Evolutionary conservation across 2,888 invertebrate genomes (phyloP).

Genomic region (Spilosoma lubricipeda): DNA sequence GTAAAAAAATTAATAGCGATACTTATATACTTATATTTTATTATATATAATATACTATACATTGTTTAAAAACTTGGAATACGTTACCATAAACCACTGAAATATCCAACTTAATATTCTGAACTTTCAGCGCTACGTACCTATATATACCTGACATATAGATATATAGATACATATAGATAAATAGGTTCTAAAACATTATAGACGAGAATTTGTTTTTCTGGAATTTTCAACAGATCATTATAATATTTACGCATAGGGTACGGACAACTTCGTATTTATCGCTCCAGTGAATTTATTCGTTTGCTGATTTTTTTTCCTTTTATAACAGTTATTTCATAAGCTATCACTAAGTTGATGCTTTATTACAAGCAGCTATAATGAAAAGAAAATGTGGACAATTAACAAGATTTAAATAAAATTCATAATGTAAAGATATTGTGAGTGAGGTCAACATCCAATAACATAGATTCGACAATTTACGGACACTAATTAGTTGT

Average conservation of each 20-base stretch:
- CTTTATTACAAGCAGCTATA: background rate
- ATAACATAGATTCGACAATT: constrained; percentile 40
- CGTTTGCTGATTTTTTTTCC: no score
- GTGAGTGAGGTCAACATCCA: constrained; percentile 18
- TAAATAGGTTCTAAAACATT: background rate
- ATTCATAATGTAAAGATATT: background rate
- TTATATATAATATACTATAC: no score
- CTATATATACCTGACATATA: background rate
- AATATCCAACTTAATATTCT: background rate
- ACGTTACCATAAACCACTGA: background rate
- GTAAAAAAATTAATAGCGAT: no score
- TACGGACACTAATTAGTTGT: constrained; percentile 39
- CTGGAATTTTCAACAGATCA: background rate
- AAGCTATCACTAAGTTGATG: background rate
- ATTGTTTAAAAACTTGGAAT: no score
- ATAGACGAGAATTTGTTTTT: background rate
- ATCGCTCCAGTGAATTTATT: background rate
- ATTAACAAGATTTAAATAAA: background rate
- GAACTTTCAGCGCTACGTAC: background rate
- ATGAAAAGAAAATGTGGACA: background rate
- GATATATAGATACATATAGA: no score
- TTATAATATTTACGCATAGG: background rate
- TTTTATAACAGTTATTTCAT: background rate
- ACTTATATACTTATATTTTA: no score
- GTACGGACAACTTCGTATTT: no score